Conservation (phyloP, 2,888 invertebrate genomes). For the Phortica okadai region DNA sequence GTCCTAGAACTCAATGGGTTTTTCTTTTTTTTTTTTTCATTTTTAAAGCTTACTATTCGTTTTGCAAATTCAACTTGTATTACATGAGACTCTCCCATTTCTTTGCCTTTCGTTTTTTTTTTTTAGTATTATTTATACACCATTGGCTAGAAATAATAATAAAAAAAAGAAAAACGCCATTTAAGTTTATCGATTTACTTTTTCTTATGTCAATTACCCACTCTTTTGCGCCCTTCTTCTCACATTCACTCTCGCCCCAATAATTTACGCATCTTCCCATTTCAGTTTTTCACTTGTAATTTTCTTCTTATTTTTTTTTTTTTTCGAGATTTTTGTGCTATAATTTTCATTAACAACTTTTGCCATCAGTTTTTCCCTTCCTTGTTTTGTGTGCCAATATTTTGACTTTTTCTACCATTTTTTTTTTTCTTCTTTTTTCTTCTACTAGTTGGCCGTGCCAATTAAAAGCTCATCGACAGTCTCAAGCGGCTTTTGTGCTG, state of each 20-base stretch:
- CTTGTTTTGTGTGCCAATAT: background rate
- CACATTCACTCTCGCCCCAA: too few species aligned
- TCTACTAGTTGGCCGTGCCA: background rate
- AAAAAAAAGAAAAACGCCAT: too few species aligned
- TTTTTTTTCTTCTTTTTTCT: constrained; percentile 6
- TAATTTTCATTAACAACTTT: background rate
- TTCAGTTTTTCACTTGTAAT: too few species aligned
- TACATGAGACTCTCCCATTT: background rate
- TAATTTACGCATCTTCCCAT: too few species aligned
- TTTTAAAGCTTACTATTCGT: background rate
- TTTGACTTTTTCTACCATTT: background rate
- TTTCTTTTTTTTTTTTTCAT: background rate
- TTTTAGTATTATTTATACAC: background rate
- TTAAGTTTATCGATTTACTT: too few species aligned
- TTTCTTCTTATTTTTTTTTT: background rate
- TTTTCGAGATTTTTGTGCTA: background rate
- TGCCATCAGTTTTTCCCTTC: background rate
- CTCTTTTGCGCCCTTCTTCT: too few species aligned
- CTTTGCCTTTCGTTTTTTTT: background rate
- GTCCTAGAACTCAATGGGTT: background rate
- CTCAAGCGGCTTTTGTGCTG: background rate
- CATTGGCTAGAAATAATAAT: background rate
- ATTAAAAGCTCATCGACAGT: constrained; percentile 26
- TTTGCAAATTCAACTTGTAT: background rate
- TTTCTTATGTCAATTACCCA: background rate